Base-by-base conservation (phyloP, 2,113 vertebrate genomes). In the Ranitomeya imitator region DNA sequence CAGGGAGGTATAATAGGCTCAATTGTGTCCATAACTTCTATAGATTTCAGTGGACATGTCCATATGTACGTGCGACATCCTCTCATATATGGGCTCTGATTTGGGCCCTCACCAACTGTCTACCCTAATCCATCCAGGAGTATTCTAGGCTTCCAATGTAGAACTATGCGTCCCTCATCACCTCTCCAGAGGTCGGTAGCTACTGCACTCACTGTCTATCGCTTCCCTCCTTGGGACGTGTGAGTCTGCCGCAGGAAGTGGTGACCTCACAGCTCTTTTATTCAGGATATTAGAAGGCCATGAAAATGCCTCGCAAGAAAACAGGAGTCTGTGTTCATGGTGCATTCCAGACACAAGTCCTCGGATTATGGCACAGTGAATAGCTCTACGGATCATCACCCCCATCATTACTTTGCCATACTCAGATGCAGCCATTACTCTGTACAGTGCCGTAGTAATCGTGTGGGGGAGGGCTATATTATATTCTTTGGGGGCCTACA, bases 271-370 rank as follows among this genome's bases (percentile, higher is more conserved):
- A 61, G 31, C 85, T 76, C 73, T 63, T 78, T 45, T 86, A 86
- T 86, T 77, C 85, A 86, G 73, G 73, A 78, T 86, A 61, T 86
- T 61, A 77, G 54, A 61, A 11, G 71, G 52, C 69, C 85, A 86
- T 86, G 74, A 86, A 86, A 86, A 78, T 12, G 85, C 71, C 59
- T 13, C 23, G 73, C n/a, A 78, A 78, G 31, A 77, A 65, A 86
- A 86, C 85, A 86, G 63, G 84, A 63, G 57, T 60, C 73, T 86
- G 85, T 86, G 85, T 57, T 86, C 85, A 86, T 63, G 60, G 59
- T 54, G 78, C 85, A 86, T 86, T 86, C 85, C 85, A 63, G 31
- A 60, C 59, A 18, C 23, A 51, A 77, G 74, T 52, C 59, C 73
- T 37, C 6, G 74, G 85, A 86, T 78, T 78, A 31, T 54, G n/a